Conservation (phyloP, 2,113 vertebrate species). For the Petrocephalus microphthalmus region DNA sequence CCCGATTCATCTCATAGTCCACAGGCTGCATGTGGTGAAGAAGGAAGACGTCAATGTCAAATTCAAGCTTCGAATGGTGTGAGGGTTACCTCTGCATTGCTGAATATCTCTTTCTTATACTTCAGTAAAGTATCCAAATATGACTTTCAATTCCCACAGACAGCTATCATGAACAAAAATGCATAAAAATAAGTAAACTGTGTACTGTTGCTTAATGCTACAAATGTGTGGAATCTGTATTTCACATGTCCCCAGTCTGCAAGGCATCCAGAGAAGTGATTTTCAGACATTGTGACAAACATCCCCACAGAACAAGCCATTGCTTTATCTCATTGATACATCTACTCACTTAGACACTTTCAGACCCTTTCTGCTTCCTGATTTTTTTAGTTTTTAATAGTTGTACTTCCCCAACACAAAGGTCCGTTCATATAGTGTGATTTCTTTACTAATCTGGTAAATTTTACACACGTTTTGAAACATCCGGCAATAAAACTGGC, state of each 20-base stretch:
- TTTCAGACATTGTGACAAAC: neutral
- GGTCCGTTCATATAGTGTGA: neutral
- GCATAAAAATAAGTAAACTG: neutral
- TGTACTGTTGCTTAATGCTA: neutral
- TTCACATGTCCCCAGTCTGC: neutral
- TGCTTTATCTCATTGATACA: neutral
- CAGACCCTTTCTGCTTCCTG: neutral
- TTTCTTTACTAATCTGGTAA: neutral
- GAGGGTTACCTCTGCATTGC: neutral
- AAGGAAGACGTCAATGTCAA: neutral
- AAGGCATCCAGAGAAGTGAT: neutral
- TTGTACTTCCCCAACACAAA: neutral
- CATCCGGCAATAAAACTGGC: neutral
- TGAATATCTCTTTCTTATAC: neutral
- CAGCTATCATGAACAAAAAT: neutral
- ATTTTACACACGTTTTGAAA: neutral
- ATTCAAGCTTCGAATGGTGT: neutral
- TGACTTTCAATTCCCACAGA: neutral
- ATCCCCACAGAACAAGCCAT: neutral
- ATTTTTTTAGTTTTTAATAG: neutral
- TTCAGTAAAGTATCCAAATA: neutral
- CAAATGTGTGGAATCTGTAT: neutral
- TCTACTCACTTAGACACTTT: neutral
- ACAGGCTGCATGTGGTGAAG: slow-evolving; percentile 65
- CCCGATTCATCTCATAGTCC: slow-evolving; percentile 92